Conservation (phyloP, 2,797 vertebrate species). For the Cyprinella venusta region DNA sequence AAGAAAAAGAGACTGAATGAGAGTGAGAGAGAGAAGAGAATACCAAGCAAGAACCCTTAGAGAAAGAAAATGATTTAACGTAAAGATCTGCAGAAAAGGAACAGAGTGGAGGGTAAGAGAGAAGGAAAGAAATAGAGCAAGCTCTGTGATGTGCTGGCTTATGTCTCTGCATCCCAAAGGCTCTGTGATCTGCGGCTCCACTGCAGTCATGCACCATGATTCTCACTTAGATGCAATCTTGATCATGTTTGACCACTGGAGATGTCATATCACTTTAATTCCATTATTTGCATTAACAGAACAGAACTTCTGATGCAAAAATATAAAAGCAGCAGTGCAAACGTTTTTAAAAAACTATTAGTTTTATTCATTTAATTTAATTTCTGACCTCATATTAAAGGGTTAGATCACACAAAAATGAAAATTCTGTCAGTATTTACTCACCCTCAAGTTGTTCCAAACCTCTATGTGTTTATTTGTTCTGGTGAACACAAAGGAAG, state of each 20-base stretch:
- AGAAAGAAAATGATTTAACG: slow-evolving; percentile 25
- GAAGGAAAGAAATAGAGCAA: slow-evolving; percentile 6
- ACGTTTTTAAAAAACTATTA: too few species aligned
- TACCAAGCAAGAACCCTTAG: slow-evolving; percentile 13
- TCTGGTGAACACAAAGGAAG: too few species aligned
- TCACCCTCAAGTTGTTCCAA: too few species aligned
- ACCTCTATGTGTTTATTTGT: too few species aligned
- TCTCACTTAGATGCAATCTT: slow-evolving; percentile 3
- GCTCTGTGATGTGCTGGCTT: slow-evolving; percentile 18
- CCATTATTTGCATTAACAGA: not conserved
- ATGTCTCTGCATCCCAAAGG: slow-evolving; percentile 17
- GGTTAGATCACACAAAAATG: too few species aligned
- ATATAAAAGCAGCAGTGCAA: not conserved
- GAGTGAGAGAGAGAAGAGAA: not conserved
- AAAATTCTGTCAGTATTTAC: too few species aligned
- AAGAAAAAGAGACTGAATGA: not conserved
- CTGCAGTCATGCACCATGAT: not conserved
- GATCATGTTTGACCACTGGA: slow-evolving; percentile 17
- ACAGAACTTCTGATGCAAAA: not conserved
- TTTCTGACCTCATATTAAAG: not conserved
- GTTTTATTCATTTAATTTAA: not conserved
- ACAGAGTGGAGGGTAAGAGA: not conserved
- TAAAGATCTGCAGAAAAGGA: slow-evolving; percentile 28
- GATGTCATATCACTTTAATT: not conserved
- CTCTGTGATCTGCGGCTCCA: slow-evolving; percentile 11